Percentiles rank a stretch among this genome's conserved stretches.
These are phyloP conservation scores for Mystacornis crossleyi DNA, from an alignment of 2,113 vertebrate species.

Conservation along the genomic window DNA sequence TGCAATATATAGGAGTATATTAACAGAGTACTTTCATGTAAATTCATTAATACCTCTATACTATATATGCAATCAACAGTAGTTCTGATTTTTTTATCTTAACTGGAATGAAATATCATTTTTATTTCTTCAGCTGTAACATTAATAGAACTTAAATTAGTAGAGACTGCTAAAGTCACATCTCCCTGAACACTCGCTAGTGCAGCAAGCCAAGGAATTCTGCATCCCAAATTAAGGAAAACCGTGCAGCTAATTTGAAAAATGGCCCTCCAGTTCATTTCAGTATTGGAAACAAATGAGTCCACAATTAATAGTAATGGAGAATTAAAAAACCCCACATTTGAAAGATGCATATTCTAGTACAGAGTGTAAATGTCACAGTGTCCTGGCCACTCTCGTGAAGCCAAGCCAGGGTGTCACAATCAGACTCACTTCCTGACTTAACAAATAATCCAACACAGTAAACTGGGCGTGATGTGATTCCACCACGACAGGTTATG, in stretches of 20 bases:
- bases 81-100: neutral
- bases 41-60: neutral
- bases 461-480: accelerated
- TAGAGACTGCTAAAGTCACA: neutral
- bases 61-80: neutral
- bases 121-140: neutral
- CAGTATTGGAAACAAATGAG: neutral
- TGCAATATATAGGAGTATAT: neutral
- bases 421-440: accelerated
- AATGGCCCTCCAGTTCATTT: neutral
- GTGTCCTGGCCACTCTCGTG: neutral
- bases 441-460: neutral
- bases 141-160: neutral
- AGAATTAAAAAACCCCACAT: neutral
- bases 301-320: neutral
- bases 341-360: neutral
- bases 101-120: neutral
- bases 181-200: neutral
- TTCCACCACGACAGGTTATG: accelerated
- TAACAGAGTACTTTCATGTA: neutral
- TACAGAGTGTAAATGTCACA: neutral
- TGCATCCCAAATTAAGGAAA: neutral
- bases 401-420: neutral
- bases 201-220: neutral
- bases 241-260: neutral